Evolutionary conservation across 1,140 invertebrate species (phyloP), one percentile per base, ranked within the genome.

Genomic region (Drosophila melanogaster): DNA sequence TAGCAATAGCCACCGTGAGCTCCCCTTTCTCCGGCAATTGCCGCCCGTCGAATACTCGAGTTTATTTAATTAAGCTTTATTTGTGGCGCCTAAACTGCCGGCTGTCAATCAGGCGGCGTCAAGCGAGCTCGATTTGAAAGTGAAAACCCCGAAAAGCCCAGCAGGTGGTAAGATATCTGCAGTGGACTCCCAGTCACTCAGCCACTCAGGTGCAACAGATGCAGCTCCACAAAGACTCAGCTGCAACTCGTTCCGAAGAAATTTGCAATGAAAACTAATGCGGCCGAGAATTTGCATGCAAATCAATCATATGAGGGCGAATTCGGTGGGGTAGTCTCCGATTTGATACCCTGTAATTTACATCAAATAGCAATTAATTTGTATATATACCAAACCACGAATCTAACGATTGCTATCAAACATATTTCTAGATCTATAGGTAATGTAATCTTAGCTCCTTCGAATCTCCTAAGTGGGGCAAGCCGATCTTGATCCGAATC

Each of bases 1-100:
- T 30, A 43, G 40, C 51, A 67, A 41, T 35, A 30, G 35, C 41
- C 44, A 43, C 33, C 38, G 43, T 40, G 40, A 46, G 33, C 15
- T 38, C 35, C 51, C 40, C 40, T 30, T 41, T 54, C 35, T 12
- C 33, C 59, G 15, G 22, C 10, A 46, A 17, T 37, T 30, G 30
- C 22, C 55, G 54, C 51, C 64, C 12, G 7, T 14, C n/a, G 66
- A 43, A 30, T 17, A 56, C 30, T 59, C 62, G 77, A 76, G 65
- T 69, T 69, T 76, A 86, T 87, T 87, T 87, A 83, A 83, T 83
- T 79, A 79, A 83, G 57, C 51, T 69, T 61, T 60, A 87, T 59
- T 62, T 38, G 59, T 62, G 66, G 56, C 71, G 69, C 57, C 71
- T 76, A 74, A 75, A 80, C 81, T 70, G 41, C 56, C 33, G 57